phyloP scores from a whole-genome alignment of 2,113 vertebrate genomes.

The Podilymbus podiceps region DNA sequence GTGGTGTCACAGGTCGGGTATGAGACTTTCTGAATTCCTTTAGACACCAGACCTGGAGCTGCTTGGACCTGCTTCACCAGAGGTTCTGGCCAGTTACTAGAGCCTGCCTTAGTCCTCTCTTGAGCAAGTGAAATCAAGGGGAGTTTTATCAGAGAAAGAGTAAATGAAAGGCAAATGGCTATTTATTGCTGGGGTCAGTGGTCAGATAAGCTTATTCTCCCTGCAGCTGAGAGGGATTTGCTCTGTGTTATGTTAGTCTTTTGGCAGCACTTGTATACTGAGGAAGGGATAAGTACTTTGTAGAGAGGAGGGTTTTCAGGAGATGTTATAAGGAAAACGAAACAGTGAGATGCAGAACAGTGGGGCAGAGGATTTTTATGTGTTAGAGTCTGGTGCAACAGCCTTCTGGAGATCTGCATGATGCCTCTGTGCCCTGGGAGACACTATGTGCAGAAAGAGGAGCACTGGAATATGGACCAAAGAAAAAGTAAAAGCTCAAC shows the following conservation, averaged over 20 bases:
- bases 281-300: background rate
- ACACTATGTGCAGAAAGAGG: background rate
- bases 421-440: background rate
- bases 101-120: background rate
- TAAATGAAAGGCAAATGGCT: background rate
- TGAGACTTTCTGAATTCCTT: background rate
- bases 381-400: background rate
- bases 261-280: background rate
- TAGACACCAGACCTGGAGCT: background rate
- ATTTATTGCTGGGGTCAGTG: constrained; percentile 43
- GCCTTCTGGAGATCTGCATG: accelerated
- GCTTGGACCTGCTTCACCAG: background rate
- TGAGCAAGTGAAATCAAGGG: background rate
- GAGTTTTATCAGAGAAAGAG: background rate
- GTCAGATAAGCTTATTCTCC: constrained; percentile 39
- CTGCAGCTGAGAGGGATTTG: constrained; percentile 55
- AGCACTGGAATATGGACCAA: background rate
- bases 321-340: background rate
- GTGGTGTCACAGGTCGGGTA: background rate
- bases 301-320: constrained; percentile 1
- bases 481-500: background rate
- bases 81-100: background rate
- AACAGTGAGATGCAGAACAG: background rate
- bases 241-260: constrained; percentile 22
- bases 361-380: background rate